phyloP scores from a whole-genome alignment of 2,113 vertebrate species.

The Atractosteus spatula region DNA sequence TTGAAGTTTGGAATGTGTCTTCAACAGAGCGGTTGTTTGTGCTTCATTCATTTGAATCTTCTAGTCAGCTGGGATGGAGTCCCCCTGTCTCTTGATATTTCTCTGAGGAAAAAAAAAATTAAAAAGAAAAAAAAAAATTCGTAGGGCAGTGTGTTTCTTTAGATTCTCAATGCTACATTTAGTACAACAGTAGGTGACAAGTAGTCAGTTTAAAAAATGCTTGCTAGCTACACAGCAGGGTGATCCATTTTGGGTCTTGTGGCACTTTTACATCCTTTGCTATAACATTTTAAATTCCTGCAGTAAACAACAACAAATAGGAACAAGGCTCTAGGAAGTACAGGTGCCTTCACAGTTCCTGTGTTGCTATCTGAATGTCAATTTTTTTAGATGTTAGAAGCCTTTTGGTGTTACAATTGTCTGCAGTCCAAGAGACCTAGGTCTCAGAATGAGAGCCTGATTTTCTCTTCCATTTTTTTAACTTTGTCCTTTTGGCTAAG shows the following conservation, averaged over 20 bases:
- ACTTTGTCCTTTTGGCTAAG: constrained; percentile 33
- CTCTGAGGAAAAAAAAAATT: constrained; percentile 79
- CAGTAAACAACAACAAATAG: constrained; percentile 63
- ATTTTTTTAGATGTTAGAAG: constrained; percentile 62
- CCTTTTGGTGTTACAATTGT: constrained; percentile 49
- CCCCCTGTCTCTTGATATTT: constrained; percentile 73
- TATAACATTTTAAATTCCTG: constrained; percentile 43
- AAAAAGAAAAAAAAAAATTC: constrained; percentile 80
- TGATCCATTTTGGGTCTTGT: constrained; percentile 94
- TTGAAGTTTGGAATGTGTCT: constrained; percentile 66
- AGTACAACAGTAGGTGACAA: constrained; percentile 87
- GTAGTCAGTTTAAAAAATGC: constrained; percentile 80
- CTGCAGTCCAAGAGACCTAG: constrained; percentile 63
- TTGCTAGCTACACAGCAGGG: constrained; percentile 91
- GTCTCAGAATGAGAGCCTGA: constrained; percentile 66
- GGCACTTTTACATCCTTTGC: constrained; percentile 80
- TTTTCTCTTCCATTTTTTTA: constrained; percentile 33
- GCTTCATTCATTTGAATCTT: constrained; percentile 80
- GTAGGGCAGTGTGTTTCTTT: constrained; percentile 91
- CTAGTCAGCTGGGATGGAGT: constrained; percentile 79
- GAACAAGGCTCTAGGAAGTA: constrained; percentile 59
- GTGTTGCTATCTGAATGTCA: constrained; percentile 74
- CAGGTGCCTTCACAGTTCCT: constrained; percentile 66
- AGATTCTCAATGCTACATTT: constrained; percentile 78
- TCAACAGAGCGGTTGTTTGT: constrained; percentile 80